Evolutionary conservation across 2,888 invertebrate genomes (phyloP), one percentile per base, ranked within the genome.

Genomic region (Rosalia funebris): DNA sequence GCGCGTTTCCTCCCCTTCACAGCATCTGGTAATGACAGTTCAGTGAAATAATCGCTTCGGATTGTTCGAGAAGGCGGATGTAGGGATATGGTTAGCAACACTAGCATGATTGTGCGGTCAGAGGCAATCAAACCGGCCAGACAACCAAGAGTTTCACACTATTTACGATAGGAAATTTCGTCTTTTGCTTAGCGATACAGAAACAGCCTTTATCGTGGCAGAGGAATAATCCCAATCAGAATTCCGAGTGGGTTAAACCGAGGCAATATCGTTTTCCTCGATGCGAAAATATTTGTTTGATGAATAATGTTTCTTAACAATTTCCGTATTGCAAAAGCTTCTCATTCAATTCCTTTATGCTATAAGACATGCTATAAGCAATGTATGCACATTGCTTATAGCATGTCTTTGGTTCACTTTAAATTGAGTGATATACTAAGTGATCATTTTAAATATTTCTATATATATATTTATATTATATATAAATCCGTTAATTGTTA

Each of bases 11-110:
- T n/a, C 25, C 7, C 12, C 42, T 53, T 39, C 41, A 52, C 65
- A 73, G 72, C 76, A 76, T 77, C 77, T 78, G 78, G 75, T 71
- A 75, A 76, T 77, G 78, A 78, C 77, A 77, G 76, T 74, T 75
- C 69, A 70, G 72, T 68, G 68, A 68, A 76, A 77, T 77, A 77
- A 78, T 78, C 76, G 74, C 72, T 72, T 69, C 69, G 69, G 72
- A 74, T 75, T 76, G 77, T 75, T 74, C 71, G 70, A 56, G 69
- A 69, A 71, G 69, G 73, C 74, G 75, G 73, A 76, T 75, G 75
- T 76, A 72, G 75, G 73, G 73, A 73, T 72, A 70, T 67, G 73
- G 75, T 74, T 73, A 74, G 71, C 75, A 72, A 74, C 76, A 72
- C 72, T 66, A 68, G 76, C 75, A 74, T 75, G 76, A 79, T 77